These are phyloP conservation scores for Drosophila stalkeri DNA, from an alignment of 2,888 invertebrate species.

Conservation along the genomic window DNA sequence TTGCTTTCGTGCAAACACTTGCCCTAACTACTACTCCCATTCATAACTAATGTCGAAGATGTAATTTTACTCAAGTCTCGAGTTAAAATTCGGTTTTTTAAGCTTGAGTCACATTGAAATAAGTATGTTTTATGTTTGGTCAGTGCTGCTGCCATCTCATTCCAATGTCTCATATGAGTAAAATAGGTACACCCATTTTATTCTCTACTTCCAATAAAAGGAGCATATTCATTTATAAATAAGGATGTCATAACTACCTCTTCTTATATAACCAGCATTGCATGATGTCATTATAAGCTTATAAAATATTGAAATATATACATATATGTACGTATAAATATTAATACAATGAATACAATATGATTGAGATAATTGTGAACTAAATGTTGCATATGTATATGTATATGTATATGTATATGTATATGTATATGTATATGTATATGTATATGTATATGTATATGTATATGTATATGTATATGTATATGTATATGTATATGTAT, in stretches of 20 bases:
- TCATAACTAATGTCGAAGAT: constrained; percentile 52
- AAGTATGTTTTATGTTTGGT: constrained; percentile 44
- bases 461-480: neutral
- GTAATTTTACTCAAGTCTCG: constrained; percentile 44
- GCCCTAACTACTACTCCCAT: constrained; percentile 53
- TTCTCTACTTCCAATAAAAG: constrained; percentile 16
- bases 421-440: neutral
- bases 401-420: no score
- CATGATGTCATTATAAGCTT: no score
- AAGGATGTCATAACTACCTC: neutral
- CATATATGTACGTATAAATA: neutral
- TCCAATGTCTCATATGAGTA: constrained; percentile 28
- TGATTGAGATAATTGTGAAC: no score
- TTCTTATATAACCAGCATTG: neutral
- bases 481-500: neutral
- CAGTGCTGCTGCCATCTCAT: constrained; percentile 43
- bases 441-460: neutral
- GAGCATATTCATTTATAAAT: neutral
- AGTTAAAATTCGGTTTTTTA: constrained; percentile 51
- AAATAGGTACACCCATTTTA: constrained; percentile 37
- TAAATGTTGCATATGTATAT: no score
- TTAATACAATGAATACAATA: neutral
- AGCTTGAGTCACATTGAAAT: constrained; percentile 48
- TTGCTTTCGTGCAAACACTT: constrained; percentile 49
- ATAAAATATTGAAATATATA: no score